These are phyloP conservation scores for Entosphenus tridentatus DNA, from an alignment of 2,113 vertebrate species.

Conservation along the genomic window DNA sequence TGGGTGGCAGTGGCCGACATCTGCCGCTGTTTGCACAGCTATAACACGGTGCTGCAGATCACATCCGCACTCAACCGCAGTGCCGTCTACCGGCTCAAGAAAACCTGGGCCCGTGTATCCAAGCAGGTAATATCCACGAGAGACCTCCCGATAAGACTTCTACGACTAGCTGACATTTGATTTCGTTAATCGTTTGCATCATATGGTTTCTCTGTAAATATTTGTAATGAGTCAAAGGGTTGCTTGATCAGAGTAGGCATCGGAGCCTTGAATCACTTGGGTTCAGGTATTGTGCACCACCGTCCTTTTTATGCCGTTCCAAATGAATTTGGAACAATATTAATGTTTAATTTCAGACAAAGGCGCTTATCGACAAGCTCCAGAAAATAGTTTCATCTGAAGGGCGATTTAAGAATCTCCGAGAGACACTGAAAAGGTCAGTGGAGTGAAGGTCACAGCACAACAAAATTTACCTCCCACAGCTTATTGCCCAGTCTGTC, in stretches of 20 bases:
- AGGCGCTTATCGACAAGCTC: conserved; percentile 92
- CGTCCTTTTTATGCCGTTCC: too few species aligned
- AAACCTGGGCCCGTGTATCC: conserved; percentile 89
- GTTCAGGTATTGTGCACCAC: too few species aligned
- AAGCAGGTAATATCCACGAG: conserved; percentile 41
- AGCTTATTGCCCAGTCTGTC: too few species aligned
- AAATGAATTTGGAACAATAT: too few species aligned
- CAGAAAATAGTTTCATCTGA: conserved; percentile 95
- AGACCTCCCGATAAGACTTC: neutral
- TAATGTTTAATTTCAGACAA: conserved; percentile 34
- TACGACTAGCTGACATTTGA: too few species aligned
- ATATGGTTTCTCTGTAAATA: too few species aligned
- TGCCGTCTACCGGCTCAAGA: conserved; percentile 91
- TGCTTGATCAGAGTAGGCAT: too few species aligned
- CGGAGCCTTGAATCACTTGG: too few species aligned
- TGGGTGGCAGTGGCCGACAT: conserved; percentile 94
- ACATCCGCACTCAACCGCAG: conserved; percentile 91
- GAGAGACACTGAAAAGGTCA: conserved; percentile 96
- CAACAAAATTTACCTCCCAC: too few species aligned
- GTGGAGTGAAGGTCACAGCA: conserved; percentile 9
- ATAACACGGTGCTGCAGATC: conserved; percentile 88
- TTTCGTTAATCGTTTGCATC: too few species aligned
- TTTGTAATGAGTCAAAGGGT: too few species aligned
- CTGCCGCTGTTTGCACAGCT: conserved; percentile 85
- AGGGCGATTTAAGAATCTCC: conserved; percentile 93